A percentile compares a stretch with the other conserved stretches of the same genome.
phyloP scores from a whole-genome alignment of 2,797 vertebrate genomes.

The Salarias fasciatus region DNA sequence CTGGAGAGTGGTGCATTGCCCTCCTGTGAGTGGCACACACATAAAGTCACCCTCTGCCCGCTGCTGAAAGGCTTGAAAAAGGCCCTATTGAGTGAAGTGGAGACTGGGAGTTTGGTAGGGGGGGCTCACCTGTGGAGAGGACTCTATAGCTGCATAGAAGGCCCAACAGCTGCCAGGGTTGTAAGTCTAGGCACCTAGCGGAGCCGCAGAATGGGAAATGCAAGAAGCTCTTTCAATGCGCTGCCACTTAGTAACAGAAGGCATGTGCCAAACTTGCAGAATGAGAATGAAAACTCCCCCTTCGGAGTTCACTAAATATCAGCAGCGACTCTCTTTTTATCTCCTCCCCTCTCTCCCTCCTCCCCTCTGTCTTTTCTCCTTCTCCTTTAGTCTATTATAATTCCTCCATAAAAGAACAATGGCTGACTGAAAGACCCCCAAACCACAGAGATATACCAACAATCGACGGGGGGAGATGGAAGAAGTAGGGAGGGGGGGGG shows the following conservation, averaged over 20 bases:
- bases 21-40: conserved; percentile 65
- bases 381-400: conserved; percentile 79
- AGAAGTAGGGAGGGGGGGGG: conserved; percentile 62
- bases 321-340: conserved; percentile 75
- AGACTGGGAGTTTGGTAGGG: conserved; percentile 81
- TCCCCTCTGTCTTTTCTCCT: conserved; percentile 65
- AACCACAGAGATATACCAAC: conserved; percentile 84
- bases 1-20: conserved; percentile 44
- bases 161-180: conserved; percentile 90
- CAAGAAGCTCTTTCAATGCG: conserved; percentile 83
- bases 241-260: conserved; percentile 91
- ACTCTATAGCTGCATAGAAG: conserved; percentile 85
- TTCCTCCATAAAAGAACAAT: conserved; percentile 84
- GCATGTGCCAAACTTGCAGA: conserved; percentile 89
- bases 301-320: conserved; percentile 82
- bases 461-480: conserved; percentile 75
- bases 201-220: conserved; percentile 85
- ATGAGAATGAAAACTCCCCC: conserved; percentile 85
- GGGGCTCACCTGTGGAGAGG: conserved; percentile 88
- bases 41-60: conserved; percentile 66
- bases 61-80: conserved; percentile 77
- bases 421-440: conserved; percentile 75
- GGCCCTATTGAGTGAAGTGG: conserved; percentile 80
- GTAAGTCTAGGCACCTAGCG: conserved; percentile 86
- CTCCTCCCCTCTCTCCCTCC: conserved; percentile 42